phyloP scores from a whole-genome alignment of 2,113 vertebrate species.

The Porphyrio hochstetteri region DNA sequence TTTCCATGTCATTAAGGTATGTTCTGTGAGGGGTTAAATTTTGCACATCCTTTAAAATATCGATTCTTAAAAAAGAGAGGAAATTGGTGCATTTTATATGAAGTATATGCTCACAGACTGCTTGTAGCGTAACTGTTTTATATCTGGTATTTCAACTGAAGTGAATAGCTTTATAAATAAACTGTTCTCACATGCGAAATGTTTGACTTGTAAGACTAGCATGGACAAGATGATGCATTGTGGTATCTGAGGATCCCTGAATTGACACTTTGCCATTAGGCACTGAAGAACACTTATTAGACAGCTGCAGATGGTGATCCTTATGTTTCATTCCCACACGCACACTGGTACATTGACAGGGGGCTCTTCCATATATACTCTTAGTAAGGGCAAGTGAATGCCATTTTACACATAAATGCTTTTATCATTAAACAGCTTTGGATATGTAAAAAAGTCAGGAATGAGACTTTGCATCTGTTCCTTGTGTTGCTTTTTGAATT shows the following conservation, averaged over 20 bases:
- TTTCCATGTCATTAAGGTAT: neutral
- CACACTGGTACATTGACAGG: neutral
- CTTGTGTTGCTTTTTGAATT: conserved; percentile 17
- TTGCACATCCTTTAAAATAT: neutral
- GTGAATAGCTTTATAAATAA: conserved; percentile 22
- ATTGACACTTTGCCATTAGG: conserved; percentile 19
- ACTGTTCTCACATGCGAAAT: conserved; percentile 12
- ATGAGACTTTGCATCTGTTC: conserved; percentile 32
- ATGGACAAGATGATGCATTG: conserved; percentile 27
- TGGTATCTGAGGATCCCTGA: conserved; percentile 38
- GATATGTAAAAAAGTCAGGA: conserved; percentile 1
- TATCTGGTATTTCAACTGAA: conserved; percentile 20
- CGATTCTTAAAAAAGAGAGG: neutral
- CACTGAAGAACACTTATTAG: conserved; percentile 17
- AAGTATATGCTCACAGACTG: neutral
- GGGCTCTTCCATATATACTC: conserved; percentile 28
- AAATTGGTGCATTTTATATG: neutral
- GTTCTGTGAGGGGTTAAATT: neutral
- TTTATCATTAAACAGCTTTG: conserved; percentile 33
- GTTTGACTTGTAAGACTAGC: conserved; percentile 18
- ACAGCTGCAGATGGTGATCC: conserved; percentile 50
- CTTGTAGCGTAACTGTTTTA: neutral
- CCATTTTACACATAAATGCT: conserved; percentile 45
- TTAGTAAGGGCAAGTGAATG: conserved; percentile 53
- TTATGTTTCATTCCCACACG: conserved; percentile 53